Evolutionary conservation across 2,113 vertebrate genomes (phyloP).

Genomic region (Corythornis vintsioides): DNA sequence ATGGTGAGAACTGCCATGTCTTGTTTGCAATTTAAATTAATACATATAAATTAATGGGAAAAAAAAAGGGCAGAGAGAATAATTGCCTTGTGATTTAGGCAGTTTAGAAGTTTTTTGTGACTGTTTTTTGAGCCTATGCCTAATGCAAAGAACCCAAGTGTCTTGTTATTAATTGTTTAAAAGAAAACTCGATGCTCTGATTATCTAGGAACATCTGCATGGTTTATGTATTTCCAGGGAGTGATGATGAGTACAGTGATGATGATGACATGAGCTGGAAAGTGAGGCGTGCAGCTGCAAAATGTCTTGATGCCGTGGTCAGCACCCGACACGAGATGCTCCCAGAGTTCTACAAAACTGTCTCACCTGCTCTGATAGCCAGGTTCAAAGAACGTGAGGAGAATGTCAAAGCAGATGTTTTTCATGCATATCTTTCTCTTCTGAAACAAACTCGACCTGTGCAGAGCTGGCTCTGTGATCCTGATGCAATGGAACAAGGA

Average conservation of each 20-base stretch:
- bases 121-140: neutral
- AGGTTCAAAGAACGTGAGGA: conserved; percentile 98
- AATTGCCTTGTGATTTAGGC: neutral
- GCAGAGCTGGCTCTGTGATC: conserved; percentile 96
- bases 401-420: conserved; percentile 98
- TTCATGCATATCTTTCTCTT: conserved; percentile 97
- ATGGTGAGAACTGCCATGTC: neutral
- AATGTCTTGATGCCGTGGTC: conserved; percentile 95
- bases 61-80: neutral
- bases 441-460: conserved; percentile 97
- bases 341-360: conserved; percentile 96
- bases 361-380: conserved; percentile 94
- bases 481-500: conserved; percentile 98
- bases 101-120: neutral
- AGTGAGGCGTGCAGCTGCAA: conserved; percentile 94
- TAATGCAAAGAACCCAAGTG: neutral
- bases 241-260: conserved; percentile 97
- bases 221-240: conserved; percentile 80
- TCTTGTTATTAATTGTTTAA: conserved; percentile 3
- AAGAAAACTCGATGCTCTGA: neutral
- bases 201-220: conserved; percentile 32
- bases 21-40: neutral
- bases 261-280: conserved; percentile 99
- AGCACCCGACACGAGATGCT: conserved; percentile 99
- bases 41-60: neutral